Evolutionary conservation across 2,888 invertebrate species (phyloP), one percentile per base, ranked within the genome.

Genomic region (Teleogryllus oceanicus): DNA sequence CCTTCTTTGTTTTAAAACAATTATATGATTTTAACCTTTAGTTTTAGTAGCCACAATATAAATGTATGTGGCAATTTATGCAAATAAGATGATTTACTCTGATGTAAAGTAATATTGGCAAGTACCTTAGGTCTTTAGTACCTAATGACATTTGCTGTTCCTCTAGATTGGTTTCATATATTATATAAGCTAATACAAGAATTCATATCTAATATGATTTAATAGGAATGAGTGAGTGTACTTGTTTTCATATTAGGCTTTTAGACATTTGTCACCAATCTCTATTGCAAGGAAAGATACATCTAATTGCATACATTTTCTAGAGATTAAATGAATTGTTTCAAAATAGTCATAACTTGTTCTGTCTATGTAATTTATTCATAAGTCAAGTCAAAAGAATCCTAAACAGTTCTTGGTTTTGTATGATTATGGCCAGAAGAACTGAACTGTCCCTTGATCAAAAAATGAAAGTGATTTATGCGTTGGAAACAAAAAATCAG

Each of bases 401-500:
- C 10, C 37, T 5, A 37, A 37, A 37, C 37, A 75, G 37, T 21
- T 49, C 20, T 37, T 37, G 37, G 8, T 0, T 37, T 37, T 37
- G 37, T 1, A 37, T 8, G 37, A 11, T 37, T 49, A 79, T 79
- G 50, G 50, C 75, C 21, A 74, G 50, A 37, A 50, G 79, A 24
- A 79, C 18, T 49, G 79, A 76, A 79, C 37, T 79, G 16, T 62
- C 79, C 12, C 76, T 79, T 2, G 76, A 79, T 50, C 76, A 79
- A 37, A 79, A 79, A 62, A 51, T 79, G 18, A 49, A 18, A 37
- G 76, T 79, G 24, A 24, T 79, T n/a, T 16, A 76, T 16, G 79
- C 79, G 11, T 51, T 79, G n/a, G 76, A 79, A 50, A 76, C 76
- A 24, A 79, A 75, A 20, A 79, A 76, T 37, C 79, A 79, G 62